phyloP scores from a whole-genome alignment of 1,140 invertebrate genomes.

The Drosophila tristis region DNA sequence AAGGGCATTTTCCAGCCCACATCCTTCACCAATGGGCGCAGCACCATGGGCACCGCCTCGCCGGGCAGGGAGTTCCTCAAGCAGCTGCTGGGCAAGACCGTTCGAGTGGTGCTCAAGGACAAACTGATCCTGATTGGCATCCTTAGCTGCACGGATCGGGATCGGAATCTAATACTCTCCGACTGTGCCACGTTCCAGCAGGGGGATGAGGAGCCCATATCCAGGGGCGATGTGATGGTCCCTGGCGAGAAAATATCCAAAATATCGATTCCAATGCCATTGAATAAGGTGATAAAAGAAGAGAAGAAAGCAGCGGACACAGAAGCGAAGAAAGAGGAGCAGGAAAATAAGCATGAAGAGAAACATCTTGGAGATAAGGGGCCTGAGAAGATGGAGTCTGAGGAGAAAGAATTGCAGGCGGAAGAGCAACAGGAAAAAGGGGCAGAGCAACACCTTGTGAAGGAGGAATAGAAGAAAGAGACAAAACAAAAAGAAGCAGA shows the following conservation, averaged over 20 bases:
- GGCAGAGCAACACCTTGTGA: too few species aligned
- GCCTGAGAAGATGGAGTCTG: too few species aligned
- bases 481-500: too few species aligned
- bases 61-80: constrained; percentile 14
- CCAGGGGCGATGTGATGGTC: constrained; percentile 31
- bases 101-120: constrained; percentile 39
- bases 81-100: constrained; percentile 36
- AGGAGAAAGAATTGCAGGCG: too few species aligned
- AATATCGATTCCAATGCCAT: constrained; percentile 19
- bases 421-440: too few species aligned
- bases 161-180: constrained; percentile 42
- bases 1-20: not conserved
- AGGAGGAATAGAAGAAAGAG: too few species aligned
- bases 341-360: too few species aligned
- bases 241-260: constrained; percentile 31
- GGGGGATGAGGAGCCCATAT: constrained; percentile 4
- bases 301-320: not conserved
- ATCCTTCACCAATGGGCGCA: constrained; percentile 22
- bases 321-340: not conserved
- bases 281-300: not conserved
- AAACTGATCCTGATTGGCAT: constrained; percentile 39
- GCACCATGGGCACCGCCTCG: not conserved
- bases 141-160: constrained; percentile 53
- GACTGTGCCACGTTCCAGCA: constrained; percentile 25
- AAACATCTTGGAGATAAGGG: too few species aligned